These are phyloP conservation scores for Nomada fucata DNA, from an alignment of 2,888 invertebrate genomes.

Conservation along the genomic window DNA sequence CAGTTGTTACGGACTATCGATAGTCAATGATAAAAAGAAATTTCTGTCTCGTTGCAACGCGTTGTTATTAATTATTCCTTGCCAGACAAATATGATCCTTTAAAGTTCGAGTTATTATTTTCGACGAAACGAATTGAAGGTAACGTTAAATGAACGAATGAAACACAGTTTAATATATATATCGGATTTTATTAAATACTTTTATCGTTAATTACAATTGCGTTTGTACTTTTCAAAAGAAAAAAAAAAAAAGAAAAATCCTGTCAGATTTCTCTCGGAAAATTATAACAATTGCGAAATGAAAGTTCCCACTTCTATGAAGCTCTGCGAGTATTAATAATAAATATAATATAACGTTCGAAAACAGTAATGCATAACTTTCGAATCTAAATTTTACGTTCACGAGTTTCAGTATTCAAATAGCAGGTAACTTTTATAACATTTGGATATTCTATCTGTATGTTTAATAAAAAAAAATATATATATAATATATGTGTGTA, in stretches of 20 bases:
- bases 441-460: slow-evolving; percentile 19
- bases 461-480: slow-evolving; percentile 4
- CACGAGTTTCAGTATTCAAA: slow-evolving; percentile 28
- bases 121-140: no score
- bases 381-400: slow-evolving; percentile 18
- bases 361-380: neutral
- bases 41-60: slow-evolving; percentile 4
- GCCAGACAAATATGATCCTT: neutral
- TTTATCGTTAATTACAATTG: neutral
- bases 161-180: neutral
- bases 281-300: slow-evolving; percentile 3
- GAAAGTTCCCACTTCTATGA: neutral
- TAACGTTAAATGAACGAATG: neutral
- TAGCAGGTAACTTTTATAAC: slow-evolving; percentile 32
- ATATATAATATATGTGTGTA: neutral
- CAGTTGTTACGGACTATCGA: slow-evolving; percentile 40
- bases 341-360: slow-evolving; percentile 3
- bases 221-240: no score
- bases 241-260: neutral
- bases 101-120: no score
- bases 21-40: slow-evolving; percentile 33
- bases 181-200: neutral
- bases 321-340: slow-evolving; percentile 3
- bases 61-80: neutral
- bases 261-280: neutral